phyloP scores from a whole-genome alignment of 2,797 vertebrate species.

The Cynopterus sphinx region DNA sequence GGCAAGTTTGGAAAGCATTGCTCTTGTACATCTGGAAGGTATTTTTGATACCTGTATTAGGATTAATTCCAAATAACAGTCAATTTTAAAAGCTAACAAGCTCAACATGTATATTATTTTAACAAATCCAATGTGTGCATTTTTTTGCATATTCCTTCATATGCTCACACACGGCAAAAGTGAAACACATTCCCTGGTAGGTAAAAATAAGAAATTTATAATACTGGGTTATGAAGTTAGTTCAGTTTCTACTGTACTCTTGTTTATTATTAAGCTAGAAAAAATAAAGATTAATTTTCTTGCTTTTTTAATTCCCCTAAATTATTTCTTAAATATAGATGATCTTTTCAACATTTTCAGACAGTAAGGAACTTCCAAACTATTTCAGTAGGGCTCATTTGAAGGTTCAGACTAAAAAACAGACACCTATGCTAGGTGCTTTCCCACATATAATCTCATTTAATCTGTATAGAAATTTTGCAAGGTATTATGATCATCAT shows the following conservation, averaged over 20 bases:
- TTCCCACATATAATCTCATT: conserved; percentile 32
- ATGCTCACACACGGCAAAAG: not conserved
- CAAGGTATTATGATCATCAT: not conserved
- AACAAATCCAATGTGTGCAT: not conserved
- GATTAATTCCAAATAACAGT: conserved; percentile 32
- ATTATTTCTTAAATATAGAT: conserved; percentile 53
- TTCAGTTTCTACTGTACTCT: conserved; percentile 16
- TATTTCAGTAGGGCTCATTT: conserved; percentile 2
- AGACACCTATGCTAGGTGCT: not conserved
- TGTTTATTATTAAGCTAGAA: conserved; percentile 43
- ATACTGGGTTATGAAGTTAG: conserved; percentile 48
- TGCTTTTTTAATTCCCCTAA: conserved; percentile 26
- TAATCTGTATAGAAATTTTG: not conserved
- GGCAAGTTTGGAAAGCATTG: not conserved
- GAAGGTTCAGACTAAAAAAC: conserved; percentile 14
- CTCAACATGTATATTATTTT: conserved; percentile 18
- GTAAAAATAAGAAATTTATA: conserved; percentile 25
- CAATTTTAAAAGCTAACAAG: conserved; percentile 20
- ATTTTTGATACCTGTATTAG: conserved; percentile 37
- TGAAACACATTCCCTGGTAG: not conserved
- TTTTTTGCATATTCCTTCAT: not conserved
- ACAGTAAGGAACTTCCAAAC: conserved; percentile 35
- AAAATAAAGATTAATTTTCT: conserved; percentile 46
- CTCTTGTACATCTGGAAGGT: conserved; percentile 11
- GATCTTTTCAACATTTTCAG: conserved; percentile 45